Evolutionary conservation across 2,888 invertebrate species (phyloP), one percentile per base, ranked within the genome.

Genomic region (Antheraea assamensis): DNA sequence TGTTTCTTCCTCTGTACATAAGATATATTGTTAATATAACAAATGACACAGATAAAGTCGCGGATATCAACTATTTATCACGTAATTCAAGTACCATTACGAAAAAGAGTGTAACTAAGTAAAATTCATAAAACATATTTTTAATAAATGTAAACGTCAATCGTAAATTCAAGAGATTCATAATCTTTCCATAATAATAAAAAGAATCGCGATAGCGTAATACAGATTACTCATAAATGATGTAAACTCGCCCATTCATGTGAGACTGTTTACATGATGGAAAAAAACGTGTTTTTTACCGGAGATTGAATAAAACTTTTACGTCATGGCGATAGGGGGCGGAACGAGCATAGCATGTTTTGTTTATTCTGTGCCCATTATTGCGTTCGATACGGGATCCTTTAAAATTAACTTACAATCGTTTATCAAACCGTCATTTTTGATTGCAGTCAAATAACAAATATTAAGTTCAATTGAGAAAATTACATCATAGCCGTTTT

Each of bases 221-320:
- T 68, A 49, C 21, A 68, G 71, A 73, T 80, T 77, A 78, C 71
- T 72, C 76, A 76, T 73, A 73, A 74, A 72, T 81, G 78, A 83
- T 82, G 80, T 80, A 83, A 80, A 78, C 72, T 70, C 55, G 7
- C 87, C 87, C 89, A 91, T 91, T 91, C 88, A 91, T 85, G 77
- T 79, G 77, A 76, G 76, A 75, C 76, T 76, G 78, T 86, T 84
- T 85, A 82, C 82, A 78, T 68, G 76, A 74, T 78, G 72, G 74
- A 70, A 77, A 80, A 79, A 78, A 78, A 75, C 76, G 79, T 81
- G 80, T 83, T 84, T 84, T 80, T 74, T 42, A 77, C 79, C 75
- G 79, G 75, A 78, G 80, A 78, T 72, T 81, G 83, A 86, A 88
- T 83, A 83, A 86, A 81, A 79, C 73, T 71, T 64, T 49, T 73